Base-by-base conservation (phyloP, 2,888 invertebrate genomes). In the Drosophila falleni region DNA sequence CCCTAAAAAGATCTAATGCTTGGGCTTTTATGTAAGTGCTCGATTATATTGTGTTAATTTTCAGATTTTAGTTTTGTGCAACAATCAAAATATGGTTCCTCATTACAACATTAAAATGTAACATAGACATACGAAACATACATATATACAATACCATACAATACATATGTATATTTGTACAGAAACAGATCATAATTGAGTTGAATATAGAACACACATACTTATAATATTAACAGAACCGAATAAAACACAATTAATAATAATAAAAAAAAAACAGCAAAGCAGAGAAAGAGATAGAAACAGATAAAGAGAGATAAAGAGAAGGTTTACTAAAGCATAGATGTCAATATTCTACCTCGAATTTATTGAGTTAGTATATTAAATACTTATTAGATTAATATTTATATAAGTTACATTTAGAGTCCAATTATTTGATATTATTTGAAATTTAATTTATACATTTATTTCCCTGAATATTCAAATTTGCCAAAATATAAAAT, bases 71-170 rank as follows among this genome's bases (percentile, higher is more conserved):
- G 39, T 68, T 78, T 68, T 42, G 55, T 75, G 72, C 68, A 71
- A 82, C 70, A 81, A 83, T 71, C 77, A 83, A 81, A 81, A 81
- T 73, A 84, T 81, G 85, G 82, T 83, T 83, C 82, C 85, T 83
- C 72, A 71, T 78, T 76, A 72, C 51, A 58, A 26, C 46, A 47
- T 46, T 69, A 31, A 58, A 66, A 67, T 77, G 53, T 72, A 69
- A 72, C 50, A 72, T 61, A 74, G 62, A 54, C 23, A 70, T 41
- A 74, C 54, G 44, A 47, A 54, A 54, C 56, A 74, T 33, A 50
- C 51, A 62, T 2, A 56, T 44, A 74, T 39, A 54, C 51, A 44
- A 62, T 3, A 56, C 23, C 29, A 29, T 29, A 29, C 29, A 0
- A 44, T 44, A 66, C 51, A 49, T 33, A 74, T 42, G 49, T 46